Percentiles rank a stretch among this genome's conserved stretches.
Conservation (phyloP, 1,140 invertebrate genomes). For the Drosophila novamexicana region DNA sequence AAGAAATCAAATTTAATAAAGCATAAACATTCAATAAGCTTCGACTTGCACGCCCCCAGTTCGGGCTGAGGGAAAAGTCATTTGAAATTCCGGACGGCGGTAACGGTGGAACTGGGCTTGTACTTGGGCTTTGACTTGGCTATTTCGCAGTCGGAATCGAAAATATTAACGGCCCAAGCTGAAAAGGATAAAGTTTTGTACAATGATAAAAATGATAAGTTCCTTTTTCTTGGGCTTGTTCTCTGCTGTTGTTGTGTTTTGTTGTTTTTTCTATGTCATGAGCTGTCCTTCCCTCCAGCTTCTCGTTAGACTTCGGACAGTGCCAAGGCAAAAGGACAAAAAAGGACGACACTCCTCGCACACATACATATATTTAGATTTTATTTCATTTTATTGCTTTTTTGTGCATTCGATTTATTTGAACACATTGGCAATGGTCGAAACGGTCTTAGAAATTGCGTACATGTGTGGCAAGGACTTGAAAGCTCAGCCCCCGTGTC, state of each 20-base stretch:
- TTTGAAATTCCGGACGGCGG: constrained; percentile 75
- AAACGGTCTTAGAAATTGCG: constrained; percentile 82
- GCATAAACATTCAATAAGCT: constrained; percentile 83
- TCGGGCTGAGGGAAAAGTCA: constrained; percentile 52
- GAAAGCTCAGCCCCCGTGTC: constrained; percentile 34
- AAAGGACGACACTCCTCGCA: constrained; percentile 63
- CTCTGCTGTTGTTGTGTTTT: not conserved
- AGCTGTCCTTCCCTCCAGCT: constrained; percentile 28
- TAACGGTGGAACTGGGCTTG: constrained; percentile 51
- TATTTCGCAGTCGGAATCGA: constrained; percentile 61
- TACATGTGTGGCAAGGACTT: constrained; percentile 80
- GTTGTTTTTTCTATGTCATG: constrained; percentile 7
- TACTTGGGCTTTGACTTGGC: constrained; percentile 42
- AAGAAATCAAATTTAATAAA: constrained; percentile 83
- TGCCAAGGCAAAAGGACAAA: constrained; percentile 29
- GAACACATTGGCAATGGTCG: constrained; percentile 72
- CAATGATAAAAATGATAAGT: constrained; percentile 83
- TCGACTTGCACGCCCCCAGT: constrained; percentile 45
- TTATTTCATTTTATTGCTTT: constrained; percentile 83
- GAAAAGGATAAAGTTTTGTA: constrained; percentile 82
- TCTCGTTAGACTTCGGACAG: constrained; percentile 11
- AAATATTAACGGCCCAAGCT: constrained; percentile 75
- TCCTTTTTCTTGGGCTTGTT: constrained; percentile 27
- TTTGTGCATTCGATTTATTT: constrained; percentile 83
- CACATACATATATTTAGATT: constrained; percentile 79